These are phyloP conservation scores for Ptiloglossa arizonensis DNA, from an alignment of 1,140 invertebrate genomes.

Conservation along the genomic window DNA sequence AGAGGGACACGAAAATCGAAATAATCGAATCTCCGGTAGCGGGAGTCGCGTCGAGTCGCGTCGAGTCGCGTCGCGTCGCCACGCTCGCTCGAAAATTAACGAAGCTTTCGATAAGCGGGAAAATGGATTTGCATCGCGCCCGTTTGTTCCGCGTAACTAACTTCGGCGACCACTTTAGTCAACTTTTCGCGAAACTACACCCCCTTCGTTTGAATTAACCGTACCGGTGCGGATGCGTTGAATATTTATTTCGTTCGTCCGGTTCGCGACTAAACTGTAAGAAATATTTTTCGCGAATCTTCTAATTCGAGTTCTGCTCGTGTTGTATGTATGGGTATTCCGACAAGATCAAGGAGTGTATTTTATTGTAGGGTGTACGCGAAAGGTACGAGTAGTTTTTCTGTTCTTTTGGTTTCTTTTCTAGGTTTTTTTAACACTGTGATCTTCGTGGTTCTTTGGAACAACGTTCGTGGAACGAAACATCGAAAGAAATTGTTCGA, in stretches of 20 bases:
- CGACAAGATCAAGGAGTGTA: too few relatives aligned
- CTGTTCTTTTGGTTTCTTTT: too few relatives aligned
- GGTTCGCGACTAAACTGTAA: neutral
- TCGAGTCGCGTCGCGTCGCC: too few relatives aligned
- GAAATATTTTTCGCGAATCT: neutral
- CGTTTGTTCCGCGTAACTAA: constrained; percentile 45
- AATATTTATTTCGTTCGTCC: constrained; percentile 28
- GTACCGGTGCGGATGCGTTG: neutral
- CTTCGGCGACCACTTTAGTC: constrained; percentile 23
- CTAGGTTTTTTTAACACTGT: too few relatives aligned
- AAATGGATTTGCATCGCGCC: constrained; percentile 43
- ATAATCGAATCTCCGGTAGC: constrained; percentile 46
- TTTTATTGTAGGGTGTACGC: too few relatives aligned
- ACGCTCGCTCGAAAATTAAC: constrained; percentile 20
- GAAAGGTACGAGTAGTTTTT: too few relatives aligned
- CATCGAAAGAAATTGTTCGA: too few relatives aligned
- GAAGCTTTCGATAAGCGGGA: constrained; percentile 38
- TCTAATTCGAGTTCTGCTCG: neutral
- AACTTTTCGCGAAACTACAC: constrained; percentile 27
- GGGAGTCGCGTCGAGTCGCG: too few relatives aligned
- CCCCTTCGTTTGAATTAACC: neutral
- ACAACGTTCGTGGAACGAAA: too few relatives aligned
- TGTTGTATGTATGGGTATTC: too few relatives aligned
- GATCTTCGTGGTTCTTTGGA: too few relatives aligned
- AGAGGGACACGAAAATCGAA: neutral